phyloP scores from a whole-genome alignment of 2,888 invertebrate species.

The Metellina segmentata region DNA sequence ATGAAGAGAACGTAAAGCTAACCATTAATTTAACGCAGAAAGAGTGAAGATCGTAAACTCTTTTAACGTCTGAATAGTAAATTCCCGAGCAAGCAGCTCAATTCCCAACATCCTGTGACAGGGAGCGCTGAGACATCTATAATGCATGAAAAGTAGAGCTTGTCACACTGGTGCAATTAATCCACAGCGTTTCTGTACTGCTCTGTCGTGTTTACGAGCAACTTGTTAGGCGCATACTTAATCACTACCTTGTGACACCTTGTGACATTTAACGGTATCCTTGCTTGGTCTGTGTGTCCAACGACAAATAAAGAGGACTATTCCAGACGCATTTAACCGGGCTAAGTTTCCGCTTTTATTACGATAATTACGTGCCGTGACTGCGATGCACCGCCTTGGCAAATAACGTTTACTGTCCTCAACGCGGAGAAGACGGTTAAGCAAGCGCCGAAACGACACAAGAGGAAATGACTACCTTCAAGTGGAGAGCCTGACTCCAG shows the following conservation, averaged over 20 bases:
- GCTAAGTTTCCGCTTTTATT: conserved; percentile 22
- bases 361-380: conserved; percentile 4
- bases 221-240: conserved; percentile 36
- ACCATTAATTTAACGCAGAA: conserved; percentile 9
- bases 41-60: conserved; percentile 16
- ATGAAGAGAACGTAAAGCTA: conserved; percentile 1
- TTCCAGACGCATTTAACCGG: conserved; percentile 13
- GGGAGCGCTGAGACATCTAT: conserved; percentile 32
- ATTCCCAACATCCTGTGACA: conserved; percentile 10
- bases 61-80: conserved; percentile 4
- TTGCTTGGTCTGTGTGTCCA: conserved; percentile 3
- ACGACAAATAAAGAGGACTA: conserved; percentile 10
- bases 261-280: conserved; percentile 35
- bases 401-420: neutral
- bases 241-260: conserved; percentile 24
- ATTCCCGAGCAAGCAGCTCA: neutral
- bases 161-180: conserved; percentile 38
- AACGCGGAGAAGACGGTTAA: no score
- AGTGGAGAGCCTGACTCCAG: no score
- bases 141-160: conserved; percentile 32
- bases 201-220: conserved; percentile 40
- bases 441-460: no score
- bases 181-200: conserved; percentile 24
- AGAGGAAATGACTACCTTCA: no score
- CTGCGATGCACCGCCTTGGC: neutral